These are phyloP conservation scores for Poecilia picta DNA, from an alignment of 2,797 vertebrate genomes.

Conservation along the genomic window DNA sequence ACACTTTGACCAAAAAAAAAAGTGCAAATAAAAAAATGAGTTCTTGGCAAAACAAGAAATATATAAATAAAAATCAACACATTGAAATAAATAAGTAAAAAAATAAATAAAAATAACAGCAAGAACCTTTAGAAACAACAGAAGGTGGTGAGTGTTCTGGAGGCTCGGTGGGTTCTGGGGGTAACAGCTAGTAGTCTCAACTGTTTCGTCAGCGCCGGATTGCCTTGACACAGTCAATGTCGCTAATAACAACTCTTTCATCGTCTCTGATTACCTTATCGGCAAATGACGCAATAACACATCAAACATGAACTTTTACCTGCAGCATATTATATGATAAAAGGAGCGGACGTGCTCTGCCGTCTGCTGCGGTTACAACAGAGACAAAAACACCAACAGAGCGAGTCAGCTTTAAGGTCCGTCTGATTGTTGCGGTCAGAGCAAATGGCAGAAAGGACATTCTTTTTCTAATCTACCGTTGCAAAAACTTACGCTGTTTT, in stretches of 20 bases:
- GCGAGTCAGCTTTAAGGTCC: neutral
- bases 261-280: slow-evolving; percentile 6
- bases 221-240: too few species aligned
- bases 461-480: neutral
- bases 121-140: neutral
- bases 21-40: neutral
- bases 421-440: neutral
- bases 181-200: too few species aligned
- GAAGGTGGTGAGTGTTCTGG: neutral
- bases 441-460: neutral
- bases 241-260: slow-evolving; percentile 31
- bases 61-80: neutral
- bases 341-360: slow-evolving; percentile 18
- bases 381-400: slow-evolving; percentile 26
- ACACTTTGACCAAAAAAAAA: neutral
- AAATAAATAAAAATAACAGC: neutral
- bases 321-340: neutral
- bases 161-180: neutral
- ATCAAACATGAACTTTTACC: slow-evolving; percentile 1
- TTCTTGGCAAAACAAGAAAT: neutral
- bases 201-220: neutral
- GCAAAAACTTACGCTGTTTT: neutral
- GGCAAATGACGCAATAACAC: slow-evolving; percentile 15
- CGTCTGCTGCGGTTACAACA: slow-evolving; percentile 44
- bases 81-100: neutral